Conservation (phyloP, 1,140 invertebrate genomes). For the Drosophila bocqueti region DNA sequence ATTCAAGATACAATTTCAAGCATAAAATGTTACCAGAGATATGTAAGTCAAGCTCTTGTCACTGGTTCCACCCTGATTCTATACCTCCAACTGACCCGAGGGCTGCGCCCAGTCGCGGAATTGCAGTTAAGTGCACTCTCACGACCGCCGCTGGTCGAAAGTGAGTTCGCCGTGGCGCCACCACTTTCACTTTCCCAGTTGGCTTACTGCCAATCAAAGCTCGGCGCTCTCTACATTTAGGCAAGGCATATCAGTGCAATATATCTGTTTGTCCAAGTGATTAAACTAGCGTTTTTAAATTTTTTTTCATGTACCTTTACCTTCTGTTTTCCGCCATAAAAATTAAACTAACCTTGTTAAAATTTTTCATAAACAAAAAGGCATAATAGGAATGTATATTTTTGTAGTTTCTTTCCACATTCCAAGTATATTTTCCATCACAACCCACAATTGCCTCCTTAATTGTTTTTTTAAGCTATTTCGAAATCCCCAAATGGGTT, state of each 20-base stretch:
- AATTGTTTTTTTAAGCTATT: neutral
- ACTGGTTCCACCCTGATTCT: neutral
- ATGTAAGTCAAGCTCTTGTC: constrained; percentile 1
- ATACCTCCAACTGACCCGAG: too few relatives aligned
- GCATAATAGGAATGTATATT: too few relatives aligned
- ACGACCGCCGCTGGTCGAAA: constrained; percentile 24
- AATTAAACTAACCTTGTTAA: neutral
- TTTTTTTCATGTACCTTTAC: neutral
- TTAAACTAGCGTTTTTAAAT: too few relatives aligned
- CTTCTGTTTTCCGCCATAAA: neutral
- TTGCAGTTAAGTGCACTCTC: constrained; percentile 21
- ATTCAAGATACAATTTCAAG: neutral
- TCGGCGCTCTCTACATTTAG: constrained; percentile 4
- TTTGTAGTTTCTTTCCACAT: too few relatives aligned
- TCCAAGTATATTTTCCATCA: neutral
- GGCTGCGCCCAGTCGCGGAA: neutral
- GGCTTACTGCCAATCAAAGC: constrained; percentile 39
- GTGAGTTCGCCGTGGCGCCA: constrained; percentile 10
- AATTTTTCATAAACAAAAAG: neutral
- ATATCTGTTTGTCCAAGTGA: neutral
- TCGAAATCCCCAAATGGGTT: neutral
- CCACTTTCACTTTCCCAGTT: constrained; percentile 45
- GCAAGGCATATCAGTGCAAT: constrained; percentile 1
- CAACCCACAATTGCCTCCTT: neutral
- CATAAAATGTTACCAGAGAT: neutral